Base-by-base conservation (phyloP, 2,888 invertebrate genomes). In the Entomobrya multifasciata region DNA sequence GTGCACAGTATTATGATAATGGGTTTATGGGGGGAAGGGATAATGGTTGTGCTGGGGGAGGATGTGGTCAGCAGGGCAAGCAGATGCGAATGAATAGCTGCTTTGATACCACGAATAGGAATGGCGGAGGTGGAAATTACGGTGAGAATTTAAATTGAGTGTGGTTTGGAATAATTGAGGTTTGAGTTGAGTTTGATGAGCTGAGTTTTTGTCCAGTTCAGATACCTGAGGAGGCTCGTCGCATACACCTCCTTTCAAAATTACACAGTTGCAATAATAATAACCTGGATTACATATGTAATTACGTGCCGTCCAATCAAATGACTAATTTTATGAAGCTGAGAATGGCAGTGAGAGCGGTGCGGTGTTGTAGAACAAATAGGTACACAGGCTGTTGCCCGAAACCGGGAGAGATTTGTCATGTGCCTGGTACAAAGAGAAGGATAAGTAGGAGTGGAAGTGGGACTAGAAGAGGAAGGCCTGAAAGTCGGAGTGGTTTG, bases 201-300 rank as follows among this genome's bases (percentile, higher is more conserved):
- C n/a, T n/a, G n/a, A n/a, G n/a, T 49, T 47, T 13, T 47, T 72
- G 76, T 76, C 76, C 76, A 76, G 76, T 55, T 55, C 76, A 55
- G 55, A 76, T 55, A 27, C 76, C 76, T 15, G 76, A 76, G 36
- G 76, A 76, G 15, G 76, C 44, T 25, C 41, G 70, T 3, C 3
- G 47, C 44, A 70, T 70, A n/a, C 15, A 15, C 15, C 15, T 44
- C 10, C 15, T 47, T 8, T 41, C 25, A 22, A 70, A 70, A 47
- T 44, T 25, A 44, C 70, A 70, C 47, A 70, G 70, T 47, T 70
- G 70, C 22, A 70, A 70, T 25, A 44, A 41, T 22, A 44, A 70
- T 60, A 27, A 60, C 11, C 25, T 60, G 60, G 60, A 60, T 44
- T 47, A 11, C 22, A 17, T 17, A 8, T 70, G 70, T n/a, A 47